Percentiles rank a stretch among this genome's conserved stretches.
Evolutionary conservation across 1,140 invertebrate species (phyloP).

Genomic region (Palaemon carinicauda): DNA sequence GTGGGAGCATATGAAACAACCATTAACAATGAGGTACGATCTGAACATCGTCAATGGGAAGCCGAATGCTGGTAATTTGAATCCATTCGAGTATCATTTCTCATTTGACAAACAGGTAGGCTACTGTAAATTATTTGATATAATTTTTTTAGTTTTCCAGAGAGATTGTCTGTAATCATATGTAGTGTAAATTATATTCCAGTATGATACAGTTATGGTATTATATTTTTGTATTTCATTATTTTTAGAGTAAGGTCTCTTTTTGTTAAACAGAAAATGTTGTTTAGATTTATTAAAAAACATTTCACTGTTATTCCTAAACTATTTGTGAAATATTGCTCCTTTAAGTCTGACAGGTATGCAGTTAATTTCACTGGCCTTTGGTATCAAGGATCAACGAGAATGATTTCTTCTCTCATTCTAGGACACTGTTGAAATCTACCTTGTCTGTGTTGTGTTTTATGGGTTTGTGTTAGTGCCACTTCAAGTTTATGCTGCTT

Average conservation of each 20-base stretch:
- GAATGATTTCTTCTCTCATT: conserved; percentile 60
- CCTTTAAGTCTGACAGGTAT: too few relatives aligned
- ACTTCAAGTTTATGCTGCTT: conserved; percentile 87
- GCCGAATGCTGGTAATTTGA: conserved; percentile 80
- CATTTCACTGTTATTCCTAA: too few relatives aligned
- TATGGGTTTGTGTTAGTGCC: conserved; percentile 84
- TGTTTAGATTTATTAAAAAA: too few relatives aligned
- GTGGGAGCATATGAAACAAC: conserved; percentile 72
- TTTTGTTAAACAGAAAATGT: too few relatives aligned
- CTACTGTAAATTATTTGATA: conserved; percentile 7
- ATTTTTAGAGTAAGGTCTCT: not conserved
- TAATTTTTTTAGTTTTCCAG: too few relatives aligned
- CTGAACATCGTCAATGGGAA: conserved; percentile 96
- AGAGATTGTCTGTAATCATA: too few relatives aligned
- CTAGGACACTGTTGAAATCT: conserved; percentile 88
- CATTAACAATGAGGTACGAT: conserved; percentile 73
- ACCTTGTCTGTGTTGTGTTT: conserved; percentile 86
- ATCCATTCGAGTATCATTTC: conserved; percentile 92
- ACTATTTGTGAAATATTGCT: too few relatives aligned
- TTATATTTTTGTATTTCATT: not conserved
- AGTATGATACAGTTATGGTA: not conserved
- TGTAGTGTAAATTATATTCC: too few relatives aligned
- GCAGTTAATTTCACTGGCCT: too few relatives aligned
- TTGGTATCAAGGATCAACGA: not conserved
- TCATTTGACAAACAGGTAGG: conserved; percentile 93